Evolutionary conservation across 1,140 invertebrate genomes (phyloP).

Genomic region (Oncopodura yosiiana): DNA sequence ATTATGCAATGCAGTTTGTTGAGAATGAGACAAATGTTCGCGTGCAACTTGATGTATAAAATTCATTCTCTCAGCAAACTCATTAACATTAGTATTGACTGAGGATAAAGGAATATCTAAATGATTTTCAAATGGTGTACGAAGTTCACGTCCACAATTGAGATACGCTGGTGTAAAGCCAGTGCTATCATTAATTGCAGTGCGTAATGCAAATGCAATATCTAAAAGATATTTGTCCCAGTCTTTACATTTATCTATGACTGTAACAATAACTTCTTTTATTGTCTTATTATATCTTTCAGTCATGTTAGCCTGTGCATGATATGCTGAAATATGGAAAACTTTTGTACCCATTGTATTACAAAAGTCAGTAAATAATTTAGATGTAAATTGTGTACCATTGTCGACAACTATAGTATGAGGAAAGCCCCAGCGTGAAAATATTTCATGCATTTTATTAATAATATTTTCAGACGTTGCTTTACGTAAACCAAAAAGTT

Average conservation of each 20-base stretch:
- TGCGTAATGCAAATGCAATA: constrained; percentile 41
- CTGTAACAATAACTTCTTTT: constrained; percentile 32
- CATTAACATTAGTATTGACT: too few relatives aligned
- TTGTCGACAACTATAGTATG: constrained; percentile 32
- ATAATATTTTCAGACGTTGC: constrained; percentile 9
- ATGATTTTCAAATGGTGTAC: too few relatives aligned
- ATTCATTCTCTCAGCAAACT: too few relatives aligned
- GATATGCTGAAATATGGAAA: constrained; percentile 21
- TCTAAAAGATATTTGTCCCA: constrained; percentile 38
- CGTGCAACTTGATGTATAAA: too few relatives aligned
- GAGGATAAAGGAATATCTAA: too few relatives aligned
- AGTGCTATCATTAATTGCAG: constrained; percentile 37
- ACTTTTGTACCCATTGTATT: background rate
- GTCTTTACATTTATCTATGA: background rate
- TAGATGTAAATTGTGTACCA: constrained; percentile 31
- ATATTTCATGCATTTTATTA: constrained; percentile 21
- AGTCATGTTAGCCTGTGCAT: constrained; percentile 22
- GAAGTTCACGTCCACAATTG: constrained; percentile 39
- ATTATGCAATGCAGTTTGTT: too few relatives aligned
- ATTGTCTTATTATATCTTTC: constrained; percentile 18
- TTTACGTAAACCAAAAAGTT: constrained; percentile 15
- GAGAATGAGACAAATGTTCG: too few relatives aligned
- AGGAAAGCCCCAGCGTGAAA: constrained; percentile 34
- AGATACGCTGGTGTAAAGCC: constrained; percentile 38
- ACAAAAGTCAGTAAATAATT: constrained; percentile 14